Base-by-base conservation (phyloP, 2,797 vertebrate genomes). In the Thaleichthys pacificus region DNA sequence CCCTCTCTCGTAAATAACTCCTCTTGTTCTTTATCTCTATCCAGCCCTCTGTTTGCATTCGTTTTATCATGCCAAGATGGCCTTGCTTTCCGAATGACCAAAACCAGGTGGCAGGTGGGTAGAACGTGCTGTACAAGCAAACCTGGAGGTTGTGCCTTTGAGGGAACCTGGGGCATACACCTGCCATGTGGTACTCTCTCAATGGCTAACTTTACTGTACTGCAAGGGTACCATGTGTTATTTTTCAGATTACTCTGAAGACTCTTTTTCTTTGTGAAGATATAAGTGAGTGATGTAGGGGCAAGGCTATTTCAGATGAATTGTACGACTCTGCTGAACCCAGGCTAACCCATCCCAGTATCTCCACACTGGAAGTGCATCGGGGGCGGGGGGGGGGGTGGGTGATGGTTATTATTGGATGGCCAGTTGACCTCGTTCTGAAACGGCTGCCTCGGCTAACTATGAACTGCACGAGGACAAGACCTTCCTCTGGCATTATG, bases 1-100 rank as follows among this genome's bases (percentile, higher is more conserved):
- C 87, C 85, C 80, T 77, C 76, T 83, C 88, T 92, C 91, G 83
- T 93, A 93, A 93, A 94, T 92, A 92, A 93, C 88, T 85, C 85
- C 66, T 77, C 82, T 78, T 86, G 69, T 61, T 82, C 86, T 84
- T 76, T 74, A 84, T 84, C 84, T 89, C 82, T 89, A 86, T 90
- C 85, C 88, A 84, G 73, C 54, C 64, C 57, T 54, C 78, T 70
- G 86, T 87, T 86, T 74, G 86, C 82, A 73, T 76, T 83, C 78
- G 73, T 89, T 90, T 84, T 86, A 88, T 88, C 83, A 83, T 80
- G 77, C 76, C 65, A 81, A 72, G 75, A 81, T 65, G 77, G 82
- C 64, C 75, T 47, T 12, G 26, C 2, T 54, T 17, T 28, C 82
- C 82, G 84, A 86, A 86, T 82, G 85, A 84, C 82, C 85, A 86